Evolutionary conservation across 2,888 invertebrate genomes (phyloP).

Genomic region (Leucania comma): DNA sequence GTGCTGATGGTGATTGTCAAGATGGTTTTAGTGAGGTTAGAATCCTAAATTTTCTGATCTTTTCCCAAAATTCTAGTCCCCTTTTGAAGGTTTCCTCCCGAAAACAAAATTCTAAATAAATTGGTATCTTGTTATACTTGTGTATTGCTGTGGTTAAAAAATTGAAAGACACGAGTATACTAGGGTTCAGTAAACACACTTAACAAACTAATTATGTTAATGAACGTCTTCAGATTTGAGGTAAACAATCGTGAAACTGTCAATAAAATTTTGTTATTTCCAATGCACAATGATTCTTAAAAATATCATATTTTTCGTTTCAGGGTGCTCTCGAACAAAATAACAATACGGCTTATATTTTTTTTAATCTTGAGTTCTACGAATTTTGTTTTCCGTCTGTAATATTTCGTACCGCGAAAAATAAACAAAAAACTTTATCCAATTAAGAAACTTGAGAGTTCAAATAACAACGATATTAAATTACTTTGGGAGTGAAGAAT

Average conservation of each 20-base stretch:
- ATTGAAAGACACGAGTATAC: too few relatives aligned
- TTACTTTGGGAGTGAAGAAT: conserved; percentile 49
- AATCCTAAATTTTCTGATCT: too few relatives aligned
- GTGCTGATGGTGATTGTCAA: too few relatives aligned
- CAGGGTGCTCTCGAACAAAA: conserved; percentile 1
- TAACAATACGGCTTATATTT: neutral
- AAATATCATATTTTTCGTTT: neutral
- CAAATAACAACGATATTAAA: conserved; percentile 59
- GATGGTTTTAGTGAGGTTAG: too few relatives aligned
- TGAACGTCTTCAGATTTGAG: neutral
- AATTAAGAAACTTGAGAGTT: conserved; percentile 55
- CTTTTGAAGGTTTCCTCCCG: too few relatives aligned
- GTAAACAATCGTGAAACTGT: neutral
- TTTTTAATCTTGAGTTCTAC: neutral
- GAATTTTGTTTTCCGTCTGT: conserved; percentile 26
- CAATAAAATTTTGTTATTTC: neutral
- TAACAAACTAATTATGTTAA: neutral
- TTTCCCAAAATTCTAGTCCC: too few relatives aligned
- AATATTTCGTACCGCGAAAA: conserved; percentile 15
- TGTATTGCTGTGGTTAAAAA: too few relatives aligned
- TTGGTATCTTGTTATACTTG: too few relatives aligned
- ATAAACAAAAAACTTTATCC: conserved; percentile 58
- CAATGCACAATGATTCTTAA: neutral
- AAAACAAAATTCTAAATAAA: too few relatives aligned
- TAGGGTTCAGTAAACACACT: neutral